Evolutionary conservation across 2,113 vertebrate species (phyloP), one percentile per base, ranked within the genome.

Genomic region (Cettia cetti): DNA sequence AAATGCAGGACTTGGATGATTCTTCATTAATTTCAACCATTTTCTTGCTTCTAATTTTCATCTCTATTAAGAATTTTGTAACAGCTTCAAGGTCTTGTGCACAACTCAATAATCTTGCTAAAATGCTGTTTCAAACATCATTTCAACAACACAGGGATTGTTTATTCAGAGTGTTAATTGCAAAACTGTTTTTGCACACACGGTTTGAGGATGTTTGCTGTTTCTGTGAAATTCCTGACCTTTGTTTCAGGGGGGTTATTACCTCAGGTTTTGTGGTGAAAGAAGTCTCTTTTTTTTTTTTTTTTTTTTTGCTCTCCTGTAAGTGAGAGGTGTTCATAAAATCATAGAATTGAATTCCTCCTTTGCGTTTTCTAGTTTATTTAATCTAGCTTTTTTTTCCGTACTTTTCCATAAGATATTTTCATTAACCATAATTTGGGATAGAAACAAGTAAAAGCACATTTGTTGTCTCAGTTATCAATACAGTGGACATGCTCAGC

Each of bases 401-500:
- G 24, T 22, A 12, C 4, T 89, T 75, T 40, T 10, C 33, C 10
- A 10, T 17, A 28, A 91, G n/a, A 27, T 54, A 27, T 31, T 70
- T 66, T 44, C 37, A 63, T 66, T 47, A 72, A 37, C 12, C 30
- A 8, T 33, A 26, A 78, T 52, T 75, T 64, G n/a, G 21, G n/a
- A 33, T 6, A 65, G 69, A 60, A 84, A 61, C n/a, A 78, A 75
- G 13, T 9, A 39, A 47, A 81, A 83, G 39, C 7, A 0, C 28
- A 23, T 78, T 83, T 74, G 21, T 60, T 39, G 28, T 52, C 57
- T 60, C 37, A 33, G 10, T 49, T 93, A 39, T 42, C 56, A 54
- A 7, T 2, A 17, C 1, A 54, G 10, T 5, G 53, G 37, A 35
- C 7, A 1, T 0, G 9, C 31, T 70, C 30, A 57, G 13, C 27